These are phyloP conservation scores for Symphodus melops DNA, from an alignment of 2,113 vertebrate genomes.

Conservation along the genomic window DNA sequence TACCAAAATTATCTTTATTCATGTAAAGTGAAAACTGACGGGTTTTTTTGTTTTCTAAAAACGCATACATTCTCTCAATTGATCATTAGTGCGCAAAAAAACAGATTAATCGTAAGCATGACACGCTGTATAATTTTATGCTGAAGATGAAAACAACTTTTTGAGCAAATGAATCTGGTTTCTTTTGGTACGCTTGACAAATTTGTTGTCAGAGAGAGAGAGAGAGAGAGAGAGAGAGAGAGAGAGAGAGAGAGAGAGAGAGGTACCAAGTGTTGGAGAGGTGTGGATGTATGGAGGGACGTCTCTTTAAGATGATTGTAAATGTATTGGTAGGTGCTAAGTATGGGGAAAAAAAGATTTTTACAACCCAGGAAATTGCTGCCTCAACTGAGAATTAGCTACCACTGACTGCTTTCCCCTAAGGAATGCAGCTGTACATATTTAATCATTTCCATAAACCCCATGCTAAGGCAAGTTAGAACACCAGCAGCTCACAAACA, in stretches of 20 bases:
- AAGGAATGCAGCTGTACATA: not conserved
- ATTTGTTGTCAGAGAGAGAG: not conserved
- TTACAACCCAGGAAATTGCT: not conserved
- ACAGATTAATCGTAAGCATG: accelerated
- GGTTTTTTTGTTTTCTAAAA: accelerated
- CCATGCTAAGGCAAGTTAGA: not conserved
- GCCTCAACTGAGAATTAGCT: not conserved
- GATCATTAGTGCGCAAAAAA: accelerated
- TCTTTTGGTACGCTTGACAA: conserved; percentile 14
- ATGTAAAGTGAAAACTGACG: too few species aligned
- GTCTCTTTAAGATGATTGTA: conserved; percentile 9
- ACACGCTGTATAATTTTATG: not conserved
- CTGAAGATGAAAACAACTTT: conserved; percentile 1
- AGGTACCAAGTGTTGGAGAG: not conserved
- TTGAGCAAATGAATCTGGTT: too few species aligned
- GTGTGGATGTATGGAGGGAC: too few species aligned
- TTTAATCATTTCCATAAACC: conserved; percentile 13
- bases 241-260: conserved; percentile 7
- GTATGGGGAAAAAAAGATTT: conserved; percentile 3
- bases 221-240: not conserved
- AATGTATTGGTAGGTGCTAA: conserved; percentile 24
- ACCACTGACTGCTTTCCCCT: conserved; percentile 18
- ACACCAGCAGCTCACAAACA: not conserved
- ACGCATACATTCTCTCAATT: accelerated
- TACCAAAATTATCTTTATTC: too few species aligned